Evolutionary conservation across 30 jellyfish, hydroid and myxozoan genomes (phyloP).

Genomic region (Rhopilema esculentum): DNA sequence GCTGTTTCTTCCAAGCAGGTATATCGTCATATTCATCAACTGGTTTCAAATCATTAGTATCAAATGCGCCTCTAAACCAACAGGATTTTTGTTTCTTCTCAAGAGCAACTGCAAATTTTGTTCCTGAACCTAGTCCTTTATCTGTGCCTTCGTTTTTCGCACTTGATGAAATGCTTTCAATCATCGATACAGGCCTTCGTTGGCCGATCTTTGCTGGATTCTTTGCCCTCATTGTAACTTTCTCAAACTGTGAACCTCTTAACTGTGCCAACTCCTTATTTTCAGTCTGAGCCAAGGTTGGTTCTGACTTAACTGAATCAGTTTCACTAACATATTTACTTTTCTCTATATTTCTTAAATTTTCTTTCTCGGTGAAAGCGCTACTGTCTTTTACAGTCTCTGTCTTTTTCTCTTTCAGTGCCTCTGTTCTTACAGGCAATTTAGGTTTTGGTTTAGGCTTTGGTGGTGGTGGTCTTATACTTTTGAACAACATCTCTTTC

Average conservation of each 20-base stretch:
- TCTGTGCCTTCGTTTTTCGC: neutral
- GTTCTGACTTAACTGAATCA: neutral
- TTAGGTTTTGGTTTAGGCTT: conserved; percentile 64
- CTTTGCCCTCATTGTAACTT: conserved; percentile 28
- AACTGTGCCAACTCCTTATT: neutral
- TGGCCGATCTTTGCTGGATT: neutral
- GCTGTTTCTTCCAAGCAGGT: conserved; percentile 71
- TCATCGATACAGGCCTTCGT: conserved; percentile 66
- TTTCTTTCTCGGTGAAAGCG: conserved; percentile 23
- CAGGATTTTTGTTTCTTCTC: conserved; percentile 62
- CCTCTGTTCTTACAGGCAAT: neutral
- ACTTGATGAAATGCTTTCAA: conserved; percentile 11
- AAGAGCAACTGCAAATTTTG: conserved; percentile 38
- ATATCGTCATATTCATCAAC: conserved; percentile 62
- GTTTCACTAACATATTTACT: conserved; percentile 6
- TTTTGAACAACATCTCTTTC: neutral
- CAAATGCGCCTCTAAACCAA: conserved; percentile 71
- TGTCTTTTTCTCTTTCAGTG: neutral
- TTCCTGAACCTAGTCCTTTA: conserved; percentile 23
- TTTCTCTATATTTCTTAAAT: conserved; percentile 41
- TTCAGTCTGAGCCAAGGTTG: neutral
- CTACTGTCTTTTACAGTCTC: neutral
- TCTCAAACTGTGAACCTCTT: neutral
- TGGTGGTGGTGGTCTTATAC: conserved; percentile 64
- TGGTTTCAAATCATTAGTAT: conserved; percentile 18